Base-by-base conservation (phyloP, 2,888 invertebrate genomes). In the Ectemnius continuus region DNA sequence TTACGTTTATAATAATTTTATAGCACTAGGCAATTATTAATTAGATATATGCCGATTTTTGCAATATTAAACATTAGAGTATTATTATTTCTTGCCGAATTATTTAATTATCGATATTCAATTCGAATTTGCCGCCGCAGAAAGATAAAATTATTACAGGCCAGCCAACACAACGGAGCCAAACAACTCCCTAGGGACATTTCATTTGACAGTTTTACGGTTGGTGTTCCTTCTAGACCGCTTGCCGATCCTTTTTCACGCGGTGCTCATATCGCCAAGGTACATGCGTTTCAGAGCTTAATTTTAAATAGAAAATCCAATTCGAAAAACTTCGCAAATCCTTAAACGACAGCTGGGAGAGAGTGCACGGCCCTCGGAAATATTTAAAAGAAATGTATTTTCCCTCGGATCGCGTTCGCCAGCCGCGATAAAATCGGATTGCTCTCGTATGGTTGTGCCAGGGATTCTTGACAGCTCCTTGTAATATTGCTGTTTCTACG, bases 211-310 rank as follows among this genome's bases (percentile, higher is more conserved):
- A 14, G 14, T 2, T 16, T 18, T 52, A 47, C 13, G 1, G 59
- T 76, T 76, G 75, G 76, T 58, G 64, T 13, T 59, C 11, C 70
- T 61, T 23, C 18, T 14, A 45, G 13, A 92, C 88, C 5, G 95
- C 80, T 64, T 61, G 6, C 58, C 11, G 57, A 73, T 76, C 79
- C 85, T 84, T 78, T 86, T 84, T 83, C 83, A 82, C 76, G 81
- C 83, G 81, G 82, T 84, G 63, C 76, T 75, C 80, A 81, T 78
- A 76, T 79, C 82, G 73, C 68, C 79, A 85, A 85, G 86, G 87
- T 87, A 83, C 79, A 82, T 81, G 79, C 73, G 74, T 78, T 69
- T 68, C 63, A 69, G 65, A 74, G 67, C 73, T 80, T 61, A 68
- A 67, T 70, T 74, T 79, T 82, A 76, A 74, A 62, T 57, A 68